A percentile compares a stretch with the other conserved stretches of the same genome.
These are phyloP conservation scores for Triops longicaudatus DNA, from an alignment of 1,140 invertebrate genomes.

Conservation along the genomic window DNA sequence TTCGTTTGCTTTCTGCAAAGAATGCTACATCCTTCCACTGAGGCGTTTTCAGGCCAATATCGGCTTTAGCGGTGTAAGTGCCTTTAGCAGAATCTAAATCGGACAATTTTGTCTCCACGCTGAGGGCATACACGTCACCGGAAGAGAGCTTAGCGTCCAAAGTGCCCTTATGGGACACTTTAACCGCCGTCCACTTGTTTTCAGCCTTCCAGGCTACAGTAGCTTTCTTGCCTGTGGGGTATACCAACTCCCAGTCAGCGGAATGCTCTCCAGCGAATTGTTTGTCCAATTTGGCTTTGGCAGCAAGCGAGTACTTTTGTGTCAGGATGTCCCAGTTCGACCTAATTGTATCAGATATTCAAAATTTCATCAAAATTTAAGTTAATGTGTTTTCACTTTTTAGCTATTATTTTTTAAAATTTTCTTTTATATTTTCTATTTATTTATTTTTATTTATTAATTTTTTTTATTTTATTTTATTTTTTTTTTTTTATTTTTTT, in stretches of 20 bases:
- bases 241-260: slow-evolving; percentile 22
- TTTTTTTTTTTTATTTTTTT: too few relatives aligned
- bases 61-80: slow-evolving; percentile 23
- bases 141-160: slow-evolving; percentile 21
- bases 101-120: slow-evolving; percentile 4
- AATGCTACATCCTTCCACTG: slow-evolving; percentile 17
- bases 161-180: slow-evolving; percentile 7
- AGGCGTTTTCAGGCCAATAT: slow-evolving; percentile 24
- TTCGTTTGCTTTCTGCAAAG: slow-evolving; percentile 18
- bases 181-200: slow-evolving; percentile 10
- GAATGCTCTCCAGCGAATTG: slow-evolving; percentile 23
- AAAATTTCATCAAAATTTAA: background rate
- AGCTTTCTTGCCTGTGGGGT: slow-evolving; percentile 22
- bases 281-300: slow-evolving; percentile 9
- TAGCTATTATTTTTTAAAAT: too few relatives aligned
- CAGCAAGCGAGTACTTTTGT: background rate
- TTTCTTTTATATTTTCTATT: too few relatives aligned
- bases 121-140: slow-evolving; percentile 22
- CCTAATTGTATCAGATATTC: background rate
- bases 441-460: too few relatives aligned
- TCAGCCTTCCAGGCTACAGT: background rate
- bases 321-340: slow-evolving; percentile 2
- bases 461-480: too few relatives aligned
- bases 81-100: slow-evolving; percentile 20
- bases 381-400: too few relatives aligned